Evolutionary conservation across 2,888 invertebrate genomes (phyloP).

Genomic region (Atethmia centrago): DNA sequence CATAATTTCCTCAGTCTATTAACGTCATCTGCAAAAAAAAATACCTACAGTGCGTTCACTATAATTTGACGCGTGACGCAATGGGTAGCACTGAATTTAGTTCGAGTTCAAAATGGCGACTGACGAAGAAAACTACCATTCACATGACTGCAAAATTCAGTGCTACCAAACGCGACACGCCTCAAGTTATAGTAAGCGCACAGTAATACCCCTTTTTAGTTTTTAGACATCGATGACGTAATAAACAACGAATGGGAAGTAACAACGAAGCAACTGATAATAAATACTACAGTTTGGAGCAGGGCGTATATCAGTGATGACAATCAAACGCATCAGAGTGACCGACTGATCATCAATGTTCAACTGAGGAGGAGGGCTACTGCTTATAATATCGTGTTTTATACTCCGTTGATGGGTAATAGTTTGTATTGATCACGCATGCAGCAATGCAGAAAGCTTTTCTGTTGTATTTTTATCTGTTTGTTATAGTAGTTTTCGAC

Average conservation of each 20-base stretch:
- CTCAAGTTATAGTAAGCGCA: too few species aligned
- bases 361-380: constrained; percentile 76
- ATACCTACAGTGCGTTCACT: too few species aligned
- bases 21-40: neutral
- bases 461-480: too few species aligned
- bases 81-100: too few species aligned
- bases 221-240: constrained; percentile 74
- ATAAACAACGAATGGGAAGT: constrained; percentile 79
- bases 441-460: neutral
- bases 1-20: neutral
- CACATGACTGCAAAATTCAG: too few species aligned
- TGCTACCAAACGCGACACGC: too few species aligned
- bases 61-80: too few species aligned
- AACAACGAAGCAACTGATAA: constrained; percentile 59
- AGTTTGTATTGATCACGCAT: neutral
- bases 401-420: constrained; percentile 86
- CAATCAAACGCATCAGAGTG: constrained; percentile 76
- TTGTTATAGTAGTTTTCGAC: neutral
- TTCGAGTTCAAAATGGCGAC: too few species aligned
- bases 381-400: constrained; percentile 82
- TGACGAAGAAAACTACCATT: too few species aligned
- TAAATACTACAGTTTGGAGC: constrained; percentile 72
- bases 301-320: constrained; percentile 63
- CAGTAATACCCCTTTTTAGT: constrained; percentile 69
- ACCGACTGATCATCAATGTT: constrained; percentile 75